Base-by-base conservation (phyloP, 2,888 invertebrate genomes). In the Nycteola revayana region DNA sequence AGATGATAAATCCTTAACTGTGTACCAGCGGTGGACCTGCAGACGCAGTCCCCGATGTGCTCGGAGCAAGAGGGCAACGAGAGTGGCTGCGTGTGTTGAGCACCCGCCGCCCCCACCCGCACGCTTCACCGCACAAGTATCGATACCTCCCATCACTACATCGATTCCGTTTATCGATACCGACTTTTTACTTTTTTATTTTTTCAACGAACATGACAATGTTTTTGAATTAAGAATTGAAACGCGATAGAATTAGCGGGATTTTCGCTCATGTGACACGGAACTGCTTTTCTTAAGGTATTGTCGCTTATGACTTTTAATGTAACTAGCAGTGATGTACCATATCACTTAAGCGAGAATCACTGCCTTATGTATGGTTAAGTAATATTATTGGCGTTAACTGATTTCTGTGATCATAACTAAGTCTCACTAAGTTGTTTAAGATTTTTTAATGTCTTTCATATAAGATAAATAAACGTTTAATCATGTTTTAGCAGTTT, bases 81-180 rank as follows among this genome's bases (percentile, higher is more conserved):
- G 82, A 93, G 94, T 62, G 94, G 94, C 75, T 95, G 95, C 85
- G 94, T 94, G 89, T 95, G 95, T 91, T 95, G 91, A 92, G 42
- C 42, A 23, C 27, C 32, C 22, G 9, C 73, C 60, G 10, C 34
- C 35, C 31, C 32, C 34, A 45, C 41, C 56, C 44, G 58, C 62
- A 60, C 49, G 66, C 69, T 62, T 64, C 35, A 33, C 43, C 45
- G 54, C 57, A 59, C 56, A 41, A 40, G 42, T 49, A 56, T 49
- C 57, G 60, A 43, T 42, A 49, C 40, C 25, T 45, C 49, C 9
- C 38, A 47, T 32, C 35, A 40, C 41, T 37, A 38, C 34, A 30
- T 46, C 46, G 45, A 46, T 42, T 34, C 36, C 25, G 25, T 35
- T 40, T 35, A 47, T 51, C 49, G 47, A 46, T 53, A 38, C 42